Conservation (phyloP, 2,888 invertebrate genomes). For the Xestia sexstrigata region DNA sequence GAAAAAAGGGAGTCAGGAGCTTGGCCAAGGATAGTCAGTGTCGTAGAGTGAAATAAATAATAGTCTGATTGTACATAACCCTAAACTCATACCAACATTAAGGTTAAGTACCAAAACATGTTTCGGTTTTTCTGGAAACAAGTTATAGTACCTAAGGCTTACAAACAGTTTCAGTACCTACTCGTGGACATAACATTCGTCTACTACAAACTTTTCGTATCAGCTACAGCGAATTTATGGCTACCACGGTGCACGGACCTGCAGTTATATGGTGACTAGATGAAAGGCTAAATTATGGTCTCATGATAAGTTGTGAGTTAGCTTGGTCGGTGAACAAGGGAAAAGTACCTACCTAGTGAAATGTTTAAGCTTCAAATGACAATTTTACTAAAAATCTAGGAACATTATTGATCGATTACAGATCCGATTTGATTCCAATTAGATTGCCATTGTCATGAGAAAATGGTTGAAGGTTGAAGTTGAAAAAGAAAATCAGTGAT, state of each 20-base stretch:
- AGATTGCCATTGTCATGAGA: background rate
- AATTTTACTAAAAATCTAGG: conserved; percentile 19
- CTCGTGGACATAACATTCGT: background rate
- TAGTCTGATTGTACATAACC: background rate
- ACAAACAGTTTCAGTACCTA: background rate
- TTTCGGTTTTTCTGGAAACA: conserved; percentile 4
- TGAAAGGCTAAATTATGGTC: background rate
- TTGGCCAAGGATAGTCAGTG: background rate
- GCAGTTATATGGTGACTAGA: background rate
- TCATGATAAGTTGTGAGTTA: too few species aligned
- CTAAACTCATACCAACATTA: background rate
- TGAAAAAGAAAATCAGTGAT: conserved; percentile 31
- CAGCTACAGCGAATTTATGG: background rate
- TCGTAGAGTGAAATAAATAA: background rate
- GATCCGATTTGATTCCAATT: too few species aligned
- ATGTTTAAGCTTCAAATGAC: background rate
- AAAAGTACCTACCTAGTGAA: background rate
- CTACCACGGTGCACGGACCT: background rate
- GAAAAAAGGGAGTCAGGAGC: background rate
- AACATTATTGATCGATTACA: background rate
- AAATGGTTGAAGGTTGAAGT: background rate
- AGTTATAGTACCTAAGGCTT: background rate
- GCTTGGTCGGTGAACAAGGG: background rate
- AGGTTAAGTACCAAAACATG: conserved; percentile 1
- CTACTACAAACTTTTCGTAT: background rate